phyloP scores from a whole-genome alignment of 2,113 vertebrate species.

The Tichodroma muraria region DNA sequence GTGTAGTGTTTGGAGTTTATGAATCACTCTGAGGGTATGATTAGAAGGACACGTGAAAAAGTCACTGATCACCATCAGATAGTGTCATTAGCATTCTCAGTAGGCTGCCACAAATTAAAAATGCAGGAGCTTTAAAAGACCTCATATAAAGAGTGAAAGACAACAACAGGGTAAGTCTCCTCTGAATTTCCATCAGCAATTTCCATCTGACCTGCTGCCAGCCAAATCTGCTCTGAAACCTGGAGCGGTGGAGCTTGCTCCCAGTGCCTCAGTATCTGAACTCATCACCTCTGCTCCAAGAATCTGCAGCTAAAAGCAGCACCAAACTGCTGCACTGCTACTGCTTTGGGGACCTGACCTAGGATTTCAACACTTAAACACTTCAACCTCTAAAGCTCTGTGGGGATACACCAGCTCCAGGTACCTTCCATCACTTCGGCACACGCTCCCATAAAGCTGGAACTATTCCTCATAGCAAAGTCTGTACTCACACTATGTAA shows the following conservation, averaged over 20 bases:
- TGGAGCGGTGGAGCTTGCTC: neutral
- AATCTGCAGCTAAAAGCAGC: neutral
- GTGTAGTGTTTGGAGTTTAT: neutral
- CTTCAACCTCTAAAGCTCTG: neutral
- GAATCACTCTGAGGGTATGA: neutral
- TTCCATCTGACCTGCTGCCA: neutral
- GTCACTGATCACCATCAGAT: neutral
- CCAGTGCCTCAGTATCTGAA: neutral
- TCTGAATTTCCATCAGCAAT: neutral
- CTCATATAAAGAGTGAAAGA: neutral
- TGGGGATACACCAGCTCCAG: neutral
- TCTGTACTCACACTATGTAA: neutral
- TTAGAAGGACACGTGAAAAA: neutral
- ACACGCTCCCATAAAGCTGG: neutral
- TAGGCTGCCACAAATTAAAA: neutral
- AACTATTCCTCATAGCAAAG: neutral
- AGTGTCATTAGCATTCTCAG: slow-evolving; percentile 5
- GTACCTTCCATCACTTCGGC: neutral
- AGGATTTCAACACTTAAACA: neutral
- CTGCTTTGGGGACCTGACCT: neutral
- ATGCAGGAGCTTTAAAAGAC: neutral
- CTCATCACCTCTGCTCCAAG: neutral
- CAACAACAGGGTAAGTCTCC: neutral
- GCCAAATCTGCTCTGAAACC: neutral
- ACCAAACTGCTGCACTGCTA: accelerated